A percentile compares a stretch with the other conserved stretches of the same genome.
phyloP scores from a whole-genome alignment of 2,888 invertebrate species.

The Clunio marinus region DNA sequence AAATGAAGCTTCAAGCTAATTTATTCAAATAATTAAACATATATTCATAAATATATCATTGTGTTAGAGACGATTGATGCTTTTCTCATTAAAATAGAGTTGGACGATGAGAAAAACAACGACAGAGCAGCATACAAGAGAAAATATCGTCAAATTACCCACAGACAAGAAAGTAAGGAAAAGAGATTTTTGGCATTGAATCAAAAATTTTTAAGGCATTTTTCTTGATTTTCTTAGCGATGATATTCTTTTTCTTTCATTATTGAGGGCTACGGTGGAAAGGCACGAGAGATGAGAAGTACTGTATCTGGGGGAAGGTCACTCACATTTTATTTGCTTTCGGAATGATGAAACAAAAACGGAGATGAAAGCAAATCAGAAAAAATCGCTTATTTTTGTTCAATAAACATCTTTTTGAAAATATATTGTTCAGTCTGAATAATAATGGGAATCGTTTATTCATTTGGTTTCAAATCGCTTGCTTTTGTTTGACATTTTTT shows the following conservation, averaged over 20 bases:
- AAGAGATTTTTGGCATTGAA: conserved; percentile 3
- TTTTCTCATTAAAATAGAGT: neutral
- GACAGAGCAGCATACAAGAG: neutral
- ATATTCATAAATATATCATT: neutral
- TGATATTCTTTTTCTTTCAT: neutral
- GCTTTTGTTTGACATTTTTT: no score
- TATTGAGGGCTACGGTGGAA: neutral
- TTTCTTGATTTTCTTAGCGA: neutral
- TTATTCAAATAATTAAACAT: conserved; percentile 8
- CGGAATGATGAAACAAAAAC: neutral
- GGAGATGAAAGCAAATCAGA: neutral
- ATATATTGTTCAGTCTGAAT: no score
- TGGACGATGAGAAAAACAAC: neutral
- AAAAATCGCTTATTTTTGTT: neutral
- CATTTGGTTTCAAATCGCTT: no score
- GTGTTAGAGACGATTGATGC: neutral
- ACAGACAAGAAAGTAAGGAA: neutral
- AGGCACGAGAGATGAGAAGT: neutral
- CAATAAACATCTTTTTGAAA: no score
- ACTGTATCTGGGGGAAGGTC: conserved; percentile 36
- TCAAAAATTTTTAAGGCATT: conserved; percentile 25
- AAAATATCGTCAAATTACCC: conserved; percentile 30
- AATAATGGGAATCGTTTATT: no score
- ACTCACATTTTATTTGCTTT: conserved; percentile 29
- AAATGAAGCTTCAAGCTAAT: neutral